Base-by-base conservation (phyloP, 2,113 vertebrate species). In the Chascanopsetta lugubris region DNA sequence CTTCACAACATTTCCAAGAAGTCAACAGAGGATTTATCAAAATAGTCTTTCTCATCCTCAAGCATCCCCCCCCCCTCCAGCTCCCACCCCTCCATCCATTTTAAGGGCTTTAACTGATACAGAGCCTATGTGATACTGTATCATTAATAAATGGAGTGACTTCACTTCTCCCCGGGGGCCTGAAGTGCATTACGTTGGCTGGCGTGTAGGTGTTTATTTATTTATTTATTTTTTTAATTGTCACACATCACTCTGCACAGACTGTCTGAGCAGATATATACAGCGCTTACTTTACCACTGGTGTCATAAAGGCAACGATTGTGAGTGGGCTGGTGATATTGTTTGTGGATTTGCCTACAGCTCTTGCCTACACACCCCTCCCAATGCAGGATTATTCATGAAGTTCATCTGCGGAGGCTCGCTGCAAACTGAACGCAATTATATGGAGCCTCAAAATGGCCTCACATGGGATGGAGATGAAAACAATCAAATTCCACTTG, bases 341-440 rank as follows among this genome's bases (percentile, higher is more conserved):
- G 87, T 83, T 77, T 82, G 79, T 76, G 77, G 71, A 84, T 86
- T 84, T 78, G 70, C 72, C 65, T 61, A 72, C 71, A 70, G 65
- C 51, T 82, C 75, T 38, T 42, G 62, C 72, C 66, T 68, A 80
- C 74, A 79, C 67, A 69, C 77, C 48, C 61, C 71, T 87, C 53
- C 84, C 60, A 70, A 82, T 54, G 42, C 8, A n/a, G 60, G 75
- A 84, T 87, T 88, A 87, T 87, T 88, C 80, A 80, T 72, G 64
- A 70, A 88, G 69, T 46, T 61, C 81, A 85, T 67, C 66, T 49
- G 75, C 56, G 61, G 57, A 71, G 79, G 82, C 71, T 85, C 70
- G 77, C 71, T 61, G 63, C 72, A 79, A 80, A 75, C 66, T 18
- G 46, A 77, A 61, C 64, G 45, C 79, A 86, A 88, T 88, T 87